A percentile compares a stretch with the other conserved stretches of the same genome.
These are phyloP conservation scores for Ptychobarbus kaznakovi DNA, from an alignment of 2,797 vertebrate genomes.

Conservation along the genomic window DNA sequence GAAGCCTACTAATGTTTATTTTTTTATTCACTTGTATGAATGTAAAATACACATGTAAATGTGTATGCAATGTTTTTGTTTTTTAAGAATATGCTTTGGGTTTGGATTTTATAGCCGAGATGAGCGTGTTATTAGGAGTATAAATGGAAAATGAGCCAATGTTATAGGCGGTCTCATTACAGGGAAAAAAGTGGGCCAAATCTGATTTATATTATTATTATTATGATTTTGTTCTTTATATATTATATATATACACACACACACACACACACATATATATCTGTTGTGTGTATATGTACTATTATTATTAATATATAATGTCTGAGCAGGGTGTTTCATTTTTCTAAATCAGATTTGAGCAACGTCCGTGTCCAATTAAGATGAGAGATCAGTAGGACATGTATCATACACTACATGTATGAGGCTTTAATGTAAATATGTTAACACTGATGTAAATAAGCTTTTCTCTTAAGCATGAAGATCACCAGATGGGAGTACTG, in stretches of 20 bases:
- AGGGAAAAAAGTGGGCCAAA: neutral
- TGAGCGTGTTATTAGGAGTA: neutral
- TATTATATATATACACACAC: no score
- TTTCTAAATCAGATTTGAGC: neutral
- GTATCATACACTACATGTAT: slow-evolving; percentile 1
- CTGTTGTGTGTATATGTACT: neutral
- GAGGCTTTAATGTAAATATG: slow-evolving; percentile 19
- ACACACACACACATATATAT: neutral
- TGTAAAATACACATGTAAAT: slow-evolving; percentile 6
- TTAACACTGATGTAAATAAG: slow-evolving; percentile 21
- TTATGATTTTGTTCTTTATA: neutral
- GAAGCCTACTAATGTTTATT: slow-evolving; percentile 28
- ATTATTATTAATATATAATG: neutral
- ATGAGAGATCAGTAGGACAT: neutral
- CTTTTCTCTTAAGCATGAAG: slow-evolving; percentile 35
- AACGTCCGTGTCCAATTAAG: neutral
- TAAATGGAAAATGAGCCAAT: neutral
- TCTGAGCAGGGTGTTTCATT: neutral
- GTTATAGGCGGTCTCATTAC: neutral
- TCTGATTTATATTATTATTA: neutral
- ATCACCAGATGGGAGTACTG: slow-evolving; percentile 1
- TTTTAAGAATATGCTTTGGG: slow-evolving; percentile 4
- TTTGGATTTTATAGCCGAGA: slow-evolving; percentile 8
- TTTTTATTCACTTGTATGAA: slow-evolving; percentile 27
- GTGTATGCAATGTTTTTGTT: slow-evolving; percentile 3